Evolutionary conservation across 2,888 invertebrate species (phyloP).

Genomic region (Physocephala rufipes): DNA sequence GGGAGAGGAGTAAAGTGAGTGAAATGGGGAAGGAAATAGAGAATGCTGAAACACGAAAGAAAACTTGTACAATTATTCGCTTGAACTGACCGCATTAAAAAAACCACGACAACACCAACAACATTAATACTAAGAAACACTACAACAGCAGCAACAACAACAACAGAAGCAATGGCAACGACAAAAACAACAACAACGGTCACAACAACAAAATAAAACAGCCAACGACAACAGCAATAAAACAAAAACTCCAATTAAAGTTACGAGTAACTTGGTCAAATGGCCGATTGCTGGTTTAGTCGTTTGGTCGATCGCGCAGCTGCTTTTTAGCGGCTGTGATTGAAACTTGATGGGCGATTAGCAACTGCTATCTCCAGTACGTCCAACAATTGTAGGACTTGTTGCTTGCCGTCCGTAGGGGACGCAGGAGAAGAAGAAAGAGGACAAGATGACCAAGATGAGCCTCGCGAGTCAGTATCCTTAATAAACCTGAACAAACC

Average conservation of each 20-base stretch:
- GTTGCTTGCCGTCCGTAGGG: too few species aligned
- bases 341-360: not conserved
- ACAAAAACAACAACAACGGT: conserved; percentile 11
- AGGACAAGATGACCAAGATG: too few species aligned
- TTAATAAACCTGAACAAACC: too few species aligned
- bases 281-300: conserved; percentile 19
- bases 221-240: not conserved
- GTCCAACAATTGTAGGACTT: not conserved
- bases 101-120: not conserved
- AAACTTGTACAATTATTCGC: conserved; percentile 30
- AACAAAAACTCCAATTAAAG: conserved; percentile 20
- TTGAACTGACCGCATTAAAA: conserved; percentile 23
- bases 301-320: not conserved
- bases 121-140: not conserved
- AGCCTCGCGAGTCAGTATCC: too few species aligned
- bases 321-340: not conserved
- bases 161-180: too few species aligned
- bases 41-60: conserved; percentile 16
- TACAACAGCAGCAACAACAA: not conserved
- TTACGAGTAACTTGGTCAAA: conserved; percentile 27
- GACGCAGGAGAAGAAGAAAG: too few species aligned
- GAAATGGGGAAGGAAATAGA: too few species aligned
- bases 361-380: not conserved
- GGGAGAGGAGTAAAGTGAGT: too few species aligned
- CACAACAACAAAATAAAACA: too few species aligned